Percentiles rank a stretch among this genome's conserved stretches.
Conservation (phyloP, 2,888 invertebrate genomes). For the Drosophila cognata region DNA sequence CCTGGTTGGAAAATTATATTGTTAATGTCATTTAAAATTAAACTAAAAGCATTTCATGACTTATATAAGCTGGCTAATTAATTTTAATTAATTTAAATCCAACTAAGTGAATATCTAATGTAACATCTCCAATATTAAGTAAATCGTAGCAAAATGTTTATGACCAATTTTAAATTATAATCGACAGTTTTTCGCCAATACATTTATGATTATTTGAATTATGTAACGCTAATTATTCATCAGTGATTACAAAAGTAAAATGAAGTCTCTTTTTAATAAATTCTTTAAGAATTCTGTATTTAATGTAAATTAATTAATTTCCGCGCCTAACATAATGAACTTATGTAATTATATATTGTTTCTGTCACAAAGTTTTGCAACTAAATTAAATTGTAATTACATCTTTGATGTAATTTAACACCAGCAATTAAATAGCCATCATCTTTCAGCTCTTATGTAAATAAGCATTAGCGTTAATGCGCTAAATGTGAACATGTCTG, state of each 20-base stretch:
- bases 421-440: slow-evolving; percentile 17
- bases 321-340: not conserved
- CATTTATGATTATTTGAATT: not conserved
- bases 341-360: not conserved
- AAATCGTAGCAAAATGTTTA: no score
- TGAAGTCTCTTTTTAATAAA: not conserved
- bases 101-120: no score
- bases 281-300: not conserved
- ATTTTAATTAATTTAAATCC: not conserved
- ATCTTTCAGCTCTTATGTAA: slow-evolving; percentile 37
- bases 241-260: not conserved
- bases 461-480: slow-evolving; percentile 33
- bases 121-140: no score
- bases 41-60: not conserved
- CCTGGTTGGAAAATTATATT: not conserved
- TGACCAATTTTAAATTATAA: not conserved
- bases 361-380: not conserved
- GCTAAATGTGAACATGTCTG: slow-evolving; percentile 11
- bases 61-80: not conserved
- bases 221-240: not conserved
- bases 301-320: not conserved
- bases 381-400: slow-evolving; percentile 4
- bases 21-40: not conserved
- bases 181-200: not conserved
- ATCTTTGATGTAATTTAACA: slow-evolving; percentile 8